Evolutionary conservation across 1,140 invertebrate species (phyloP).

Genomic region (Intoshia linei): DNA sequence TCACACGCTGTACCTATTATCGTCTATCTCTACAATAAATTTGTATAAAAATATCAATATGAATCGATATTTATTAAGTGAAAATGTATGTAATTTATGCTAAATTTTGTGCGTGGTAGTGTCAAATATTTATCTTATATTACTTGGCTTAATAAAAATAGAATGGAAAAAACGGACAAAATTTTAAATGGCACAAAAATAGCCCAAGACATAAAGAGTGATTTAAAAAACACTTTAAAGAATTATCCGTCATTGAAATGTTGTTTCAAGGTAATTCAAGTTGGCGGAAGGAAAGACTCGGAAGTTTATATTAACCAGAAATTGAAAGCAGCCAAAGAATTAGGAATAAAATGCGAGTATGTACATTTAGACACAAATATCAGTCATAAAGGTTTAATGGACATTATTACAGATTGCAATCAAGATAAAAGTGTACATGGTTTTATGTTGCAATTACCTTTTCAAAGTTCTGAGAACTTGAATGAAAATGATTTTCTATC

Average conservation of each 20-base stretch:
- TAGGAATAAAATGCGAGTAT: slow-evolving; percentile 51
- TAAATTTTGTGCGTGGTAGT: not conserved
- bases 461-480: no score
- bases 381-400: slow-evolving; percentile 39
- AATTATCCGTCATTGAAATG: not conserved
- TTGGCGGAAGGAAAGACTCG: slow-evolving; percentile 74
- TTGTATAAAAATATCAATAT: no score
- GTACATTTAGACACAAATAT: slow-evolving; percentile 42
- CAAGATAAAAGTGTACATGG: not conserved
- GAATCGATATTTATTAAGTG: no score
- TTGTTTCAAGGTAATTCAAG: slow-evolving; percentile 21
- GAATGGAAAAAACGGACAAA: not conserved
- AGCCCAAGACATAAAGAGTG: not conserved
- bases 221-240: not conserved
- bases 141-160: not conserved
- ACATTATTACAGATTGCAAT: not conserved
- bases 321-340: slow-evolving; percentile 52
- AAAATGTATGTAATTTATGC: not conserved
- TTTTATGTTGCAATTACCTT: not conserved
- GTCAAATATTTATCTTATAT: not conserved
- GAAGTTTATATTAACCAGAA: slow-evolving; percentile 95
- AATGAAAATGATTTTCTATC: no score
- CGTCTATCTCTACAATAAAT: no score
- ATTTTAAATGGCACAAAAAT: not conserved
- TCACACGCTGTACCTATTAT: no score